Base-by-base conservation (phyloP, 2,888 invertebrate species). In the Alviniconcha strummeri region DNA sequence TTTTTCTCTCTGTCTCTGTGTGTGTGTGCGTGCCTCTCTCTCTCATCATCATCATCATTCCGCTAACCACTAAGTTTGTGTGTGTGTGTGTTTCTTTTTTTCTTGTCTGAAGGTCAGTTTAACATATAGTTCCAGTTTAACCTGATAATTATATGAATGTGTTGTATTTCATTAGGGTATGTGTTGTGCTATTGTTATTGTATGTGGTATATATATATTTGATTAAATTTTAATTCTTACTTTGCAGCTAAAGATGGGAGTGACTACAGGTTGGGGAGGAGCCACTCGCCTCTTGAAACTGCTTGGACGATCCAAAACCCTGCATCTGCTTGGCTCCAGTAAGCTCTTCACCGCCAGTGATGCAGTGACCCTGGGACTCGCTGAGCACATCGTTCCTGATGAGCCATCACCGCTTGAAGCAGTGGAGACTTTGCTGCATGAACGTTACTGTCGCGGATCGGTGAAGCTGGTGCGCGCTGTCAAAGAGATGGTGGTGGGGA, bases 261-360 rank as follows among this genome's bases (percentile, higher is more conserved):
- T 95, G 4, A 92, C 92, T 4, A 94, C 95, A 0, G 95, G 95
- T 0, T 95, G 94, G 94, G 95, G 94, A n/a, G 95, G 94, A 13
- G 94, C 94, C 55, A 93, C 93, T 5, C 89, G 94, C 8, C 92
- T 95, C 15, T 92, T 93, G 0, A 87, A 92, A 77, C 87, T 94
- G 4, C 84, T 95, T 2, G 95, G 95, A 0, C 89, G 92, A 19
- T 90, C 89, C 36, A 92, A 89, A 82, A 94, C 95, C 0, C 88
- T 95, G n/a, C 92, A 94, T 9, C 76, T 95, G 13, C 87, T 95
- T 36, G 80, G 89, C 36, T 90, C 91, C 11, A 90, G 87, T 4
- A 88, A 91, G 84, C 89, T 92, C 19, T 81, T 95, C 11, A 84
- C 87, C 52, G 89, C 93, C 5, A 85, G 91, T 4, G 93, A 94